These are phyloP conservation scores for Brachyptera risi DNA, from an alignment of 2,888 invertebrate genomes.

Conservation along the genomic window DNA sequence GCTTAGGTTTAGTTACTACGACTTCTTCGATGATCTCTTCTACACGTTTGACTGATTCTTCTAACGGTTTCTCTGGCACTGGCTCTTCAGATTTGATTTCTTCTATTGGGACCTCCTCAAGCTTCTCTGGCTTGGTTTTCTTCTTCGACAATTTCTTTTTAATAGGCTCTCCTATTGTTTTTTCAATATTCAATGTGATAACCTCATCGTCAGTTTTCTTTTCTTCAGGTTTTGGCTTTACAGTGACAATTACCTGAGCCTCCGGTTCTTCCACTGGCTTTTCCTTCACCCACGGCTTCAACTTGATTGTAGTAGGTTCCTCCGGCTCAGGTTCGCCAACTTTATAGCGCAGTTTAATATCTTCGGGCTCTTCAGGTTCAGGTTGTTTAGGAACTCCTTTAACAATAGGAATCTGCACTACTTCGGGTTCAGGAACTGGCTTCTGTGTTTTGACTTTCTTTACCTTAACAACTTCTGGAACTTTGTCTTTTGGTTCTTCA, in stretches of 20 bases:
- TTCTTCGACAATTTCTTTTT: constrained; percentile 30
- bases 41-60: constrained; percentile 35
- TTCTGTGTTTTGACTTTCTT: constrained; percentile 35
- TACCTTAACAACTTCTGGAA: constrained; percentile 35
- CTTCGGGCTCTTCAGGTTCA: constrained; percentile 40
- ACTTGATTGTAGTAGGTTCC: constrained; percentile 38
- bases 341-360: constrained; percentile 38
- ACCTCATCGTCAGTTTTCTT: constrained; percentile 41
- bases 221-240: constrained; percentile 27
- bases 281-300: constrained; percentile 39
- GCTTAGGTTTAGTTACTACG: constrained; percentile 34
- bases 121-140: constrained; percentile 14
- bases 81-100: constrained; percentile 35
- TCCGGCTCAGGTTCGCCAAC: constrained; percentile 43
- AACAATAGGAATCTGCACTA: constrained; percentile 37
- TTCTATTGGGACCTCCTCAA: constrained; percentile 25
- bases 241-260: constrained; percentile 37
- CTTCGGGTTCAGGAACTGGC: constrained; percentile 37
- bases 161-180: constrained; percentile 31
- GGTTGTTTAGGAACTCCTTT: constrained; percentile 37
- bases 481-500: constrained; percentile 38
- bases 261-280: constrained; percentile 41
- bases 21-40: constrained; percentile 26
- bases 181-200: constrained; percentile 18
- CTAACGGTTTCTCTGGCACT: constrained; percentile 37